Conservation (phyloP, 1,140 invertebrate genomes). For the Aradophagus sp. region DNA sequence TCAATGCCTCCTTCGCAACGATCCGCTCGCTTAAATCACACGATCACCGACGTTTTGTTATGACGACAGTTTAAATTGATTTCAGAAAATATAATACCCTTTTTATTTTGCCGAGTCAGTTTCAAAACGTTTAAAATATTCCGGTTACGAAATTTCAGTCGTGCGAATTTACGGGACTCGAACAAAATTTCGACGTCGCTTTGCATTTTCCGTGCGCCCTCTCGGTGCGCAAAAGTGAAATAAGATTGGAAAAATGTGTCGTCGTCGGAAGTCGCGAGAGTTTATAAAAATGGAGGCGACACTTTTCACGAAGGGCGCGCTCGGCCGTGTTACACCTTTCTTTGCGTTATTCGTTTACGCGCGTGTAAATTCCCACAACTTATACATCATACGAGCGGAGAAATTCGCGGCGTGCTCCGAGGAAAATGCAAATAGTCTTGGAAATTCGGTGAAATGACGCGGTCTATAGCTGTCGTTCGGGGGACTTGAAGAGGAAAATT, state of each 20-base stretch:
- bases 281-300: slow-evolving; percentile 17
- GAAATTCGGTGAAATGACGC: slow-evolving; percentile 51
- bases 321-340: slow-evolving; percentile 29
- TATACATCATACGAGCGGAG: slow-evolving; percentile 29
- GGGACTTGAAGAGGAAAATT: slow-evolving; percentile 44
- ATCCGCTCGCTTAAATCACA: slow-evolving; percentile 1
- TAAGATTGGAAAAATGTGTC: slow-evolving; percentile 9
- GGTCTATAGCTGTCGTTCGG: slow-evolving; percentile 46
- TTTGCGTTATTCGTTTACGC: slow-evolving; percentile 35
- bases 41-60: too few species aligned
- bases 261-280: slow-evolving; percentile 5
- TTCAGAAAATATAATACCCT: too few species aligned
- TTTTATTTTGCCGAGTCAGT: too few species aligned
- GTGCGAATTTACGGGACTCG: too few species aligned
- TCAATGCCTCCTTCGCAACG: slow-evolving; percentile 1
- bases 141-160: too few species aligned
- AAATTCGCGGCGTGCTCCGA: slow-evolving; percentile 32
- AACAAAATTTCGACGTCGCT: too few species aligned
- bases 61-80: too few species aligned
- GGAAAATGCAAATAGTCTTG: slow-evolving; percentile 54
- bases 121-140: too few species aligned
- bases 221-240: background rate
- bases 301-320: slow-evolving; percentile 4
- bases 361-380: slow-evolving; percentile 39
- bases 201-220: too few species aligned